Conservation (phyloP, 2,888 invertebrate species). For the Ephialtes manifestator region DNA sequence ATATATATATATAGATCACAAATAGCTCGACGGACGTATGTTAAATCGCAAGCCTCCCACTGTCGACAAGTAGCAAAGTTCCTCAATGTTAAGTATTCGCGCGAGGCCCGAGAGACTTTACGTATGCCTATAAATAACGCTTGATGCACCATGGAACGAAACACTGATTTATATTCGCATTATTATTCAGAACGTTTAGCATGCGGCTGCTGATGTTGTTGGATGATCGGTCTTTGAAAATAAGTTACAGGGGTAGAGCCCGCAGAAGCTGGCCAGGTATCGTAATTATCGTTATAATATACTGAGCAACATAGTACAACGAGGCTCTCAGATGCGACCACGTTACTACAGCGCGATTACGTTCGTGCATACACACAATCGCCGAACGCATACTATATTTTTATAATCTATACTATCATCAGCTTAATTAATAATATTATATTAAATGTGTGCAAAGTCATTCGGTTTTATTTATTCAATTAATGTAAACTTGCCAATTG, state of each 20-base stretch:
- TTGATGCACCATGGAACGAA: slow-evolving; percentile 56
- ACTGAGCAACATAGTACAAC: neutral
- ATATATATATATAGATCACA: too few relatives aligned
- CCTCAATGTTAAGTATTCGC: slow-evolving; percentile 20
- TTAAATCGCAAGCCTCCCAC: neutral
- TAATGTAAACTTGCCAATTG: neutral
- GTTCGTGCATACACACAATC: neutral
- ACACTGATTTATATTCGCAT: slow-evolving; percentile 67
- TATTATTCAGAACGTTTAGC: slow-evolving; percentile 63
- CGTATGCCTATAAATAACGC: slow-evolving; percentile 63
- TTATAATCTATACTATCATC: slow-evolving; percentile 12
- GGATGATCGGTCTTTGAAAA: slow-evolving; percentile 47
- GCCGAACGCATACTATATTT: neutral
- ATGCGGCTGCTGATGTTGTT: slow-evolving; percentile 25
- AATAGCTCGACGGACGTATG: slow-evolving; percentile 7
- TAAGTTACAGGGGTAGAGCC: neutral
- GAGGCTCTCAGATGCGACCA: slow-evolving; percentile 3
- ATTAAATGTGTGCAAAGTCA: slow-evolving; percentile 5
- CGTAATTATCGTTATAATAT: slow-evolving; percentile 58
- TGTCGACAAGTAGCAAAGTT: slow-evolving; percentile 30
- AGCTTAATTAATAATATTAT: neutral
- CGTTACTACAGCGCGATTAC: neutral
- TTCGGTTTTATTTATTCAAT: neutral
- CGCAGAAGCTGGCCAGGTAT: slow-evolving; percentile 37
- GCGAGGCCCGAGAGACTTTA: slow-evolving; percentile 13